Base-by-base conservation (phyloP, 2,797 vertebrate genomes). In the Otus scops region DNA sequence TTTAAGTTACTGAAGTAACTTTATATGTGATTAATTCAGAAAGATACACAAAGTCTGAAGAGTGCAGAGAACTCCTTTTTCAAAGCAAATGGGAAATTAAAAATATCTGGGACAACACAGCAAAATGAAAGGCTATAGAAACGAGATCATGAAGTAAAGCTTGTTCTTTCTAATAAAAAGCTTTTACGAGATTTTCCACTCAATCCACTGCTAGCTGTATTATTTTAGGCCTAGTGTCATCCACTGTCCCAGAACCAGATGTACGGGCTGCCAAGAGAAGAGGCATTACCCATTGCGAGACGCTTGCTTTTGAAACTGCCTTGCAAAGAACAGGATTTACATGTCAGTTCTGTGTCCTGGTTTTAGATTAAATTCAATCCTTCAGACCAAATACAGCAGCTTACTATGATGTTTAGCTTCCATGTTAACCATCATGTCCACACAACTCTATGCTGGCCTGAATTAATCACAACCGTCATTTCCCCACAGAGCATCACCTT, bases 261-360 rank as follows among this genome's bases (percentile, higher is more conserved):
- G 27, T 2, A 27, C 2, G 13, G 30, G 28, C 75, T 87, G 74
- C 53, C 74, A 87, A 39, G 39, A 45, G 48, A 69, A 5, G n/a
- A 65, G 41, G 48, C 71, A 77, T 7, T 45, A 26, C 50, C 60
- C 60, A 11, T 2, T 24, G 20, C 23, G 41, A 59, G 80, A 45
- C 2, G 48, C 13, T 48, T 57, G n/a, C 82, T 32, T 11, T 7
- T 34, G 47, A 63, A 88, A 36, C 32, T 48, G 38, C 76, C 95
- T 81, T 67, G 54, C 77, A 81, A 51, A 94, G 65, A 95, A n/a
- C 24, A 57, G 74, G 48, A 97, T 93, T 82, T 51, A 76, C 74
- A 47, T 5, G 34, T 88, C 88, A 87, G 57, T 36, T 88, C 51
- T 82, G 74, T 8, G 20, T 27, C 79, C 61, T 60, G 41, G 26